Percentiles rank a stretch among this genome's conserved stretches.
Conservation (phyloP, 1,140 invertebrate species). For the Contarinia nasturtii region DNA sequence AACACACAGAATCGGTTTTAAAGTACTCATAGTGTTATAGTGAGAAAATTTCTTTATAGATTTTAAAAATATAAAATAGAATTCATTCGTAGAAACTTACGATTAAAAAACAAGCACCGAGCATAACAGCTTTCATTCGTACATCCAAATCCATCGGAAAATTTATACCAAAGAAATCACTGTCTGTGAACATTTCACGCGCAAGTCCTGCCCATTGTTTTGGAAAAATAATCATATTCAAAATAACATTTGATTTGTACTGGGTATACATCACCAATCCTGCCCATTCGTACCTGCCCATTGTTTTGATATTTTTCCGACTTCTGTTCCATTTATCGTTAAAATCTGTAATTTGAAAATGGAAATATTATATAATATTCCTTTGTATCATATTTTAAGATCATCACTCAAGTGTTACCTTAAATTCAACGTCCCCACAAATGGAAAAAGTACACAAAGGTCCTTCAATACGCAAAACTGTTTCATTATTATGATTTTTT, state of each 20-base stretch:
- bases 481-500: slow-evolving; percentile 53
- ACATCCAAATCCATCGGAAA: slow-evolving; percentile 68
- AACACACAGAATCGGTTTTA: no score
- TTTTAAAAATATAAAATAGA: no score
- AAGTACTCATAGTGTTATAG: no score
- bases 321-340: slow-evolving; percentile 37
- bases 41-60: no score
- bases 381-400: not conserved
- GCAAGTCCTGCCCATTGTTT: slow-evolving; percentile 56
- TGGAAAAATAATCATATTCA: no score
- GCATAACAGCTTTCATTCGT: slow-evolving; percentile 57
- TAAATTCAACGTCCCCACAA: slow-evolving; percentile 51
- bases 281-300: no score
- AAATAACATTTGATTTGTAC: no score
- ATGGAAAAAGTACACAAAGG: slow-evolving; percentile 62
- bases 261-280: no score
- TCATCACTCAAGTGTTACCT: slow-evolving; percentile 21
- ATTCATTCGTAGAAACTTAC: slow-evolving; percentile 29
- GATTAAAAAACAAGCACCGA: slow-evolving; percentile 55
- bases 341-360: slow-evolving; percentile 27
- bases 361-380: no score
- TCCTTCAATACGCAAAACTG: slow-evolving; percentile 64
- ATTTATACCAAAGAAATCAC: slow-evolving; percentile 56
- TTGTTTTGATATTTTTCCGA: slow-evolving; percentile 60
- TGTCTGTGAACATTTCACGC: slow-evolving; percentile 51